Evolutionary conservation across 2,888 invertebrate genomes (phyloP).

Genomic region (Auanema sp.): DNA sequence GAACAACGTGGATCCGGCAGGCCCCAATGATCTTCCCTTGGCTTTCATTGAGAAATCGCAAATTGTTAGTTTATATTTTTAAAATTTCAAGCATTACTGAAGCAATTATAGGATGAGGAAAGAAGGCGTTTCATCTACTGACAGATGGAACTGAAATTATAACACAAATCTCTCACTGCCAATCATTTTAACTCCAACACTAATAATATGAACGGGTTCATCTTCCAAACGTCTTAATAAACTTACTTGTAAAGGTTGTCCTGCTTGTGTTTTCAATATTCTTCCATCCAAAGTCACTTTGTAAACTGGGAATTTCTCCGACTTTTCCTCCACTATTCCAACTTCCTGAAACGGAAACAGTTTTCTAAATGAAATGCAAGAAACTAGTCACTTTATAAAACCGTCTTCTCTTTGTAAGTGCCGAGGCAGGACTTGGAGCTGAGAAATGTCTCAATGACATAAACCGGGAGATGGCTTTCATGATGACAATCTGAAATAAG

Average conservation of each 20-base stretch:
- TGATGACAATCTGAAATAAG: background rate
- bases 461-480: slow-evolving; percentile 10
- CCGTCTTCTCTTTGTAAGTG: slow-evolving; percentile 33
- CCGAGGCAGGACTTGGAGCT: slow-evolving; percentile 25
- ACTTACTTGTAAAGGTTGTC: slow-evolving; percentile 47
- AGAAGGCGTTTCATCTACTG: slow-evolving; percentile 17
- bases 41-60: no score
- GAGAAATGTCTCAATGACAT: background rate
- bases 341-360: slow-evolving; percentile 34
- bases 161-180: background rate
- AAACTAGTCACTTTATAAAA: slow-evolving; percentile 38
- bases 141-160: background rate
- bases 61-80: no score
- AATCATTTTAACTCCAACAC: background rate
- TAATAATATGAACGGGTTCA: background rate
- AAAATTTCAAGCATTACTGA: background rate
- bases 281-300: slow-evolving; percentile 49
- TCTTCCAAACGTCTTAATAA: no score
- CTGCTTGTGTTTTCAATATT: slow-evolving; percentile 51
- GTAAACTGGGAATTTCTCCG: slow-evolving; percentile 28
- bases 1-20: background rate
- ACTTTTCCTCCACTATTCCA: slow-evolving; percentile 31
- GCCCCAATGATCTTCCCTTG: no score
- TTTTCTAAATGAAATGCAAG: slow-evolving; percentile 4
- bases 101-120: slow-evolving; percentile 15